phyloP scores from a whole-genome alignment of 2,888 invertebrate genomes.

The Oscheius myriophilus region DNA sequence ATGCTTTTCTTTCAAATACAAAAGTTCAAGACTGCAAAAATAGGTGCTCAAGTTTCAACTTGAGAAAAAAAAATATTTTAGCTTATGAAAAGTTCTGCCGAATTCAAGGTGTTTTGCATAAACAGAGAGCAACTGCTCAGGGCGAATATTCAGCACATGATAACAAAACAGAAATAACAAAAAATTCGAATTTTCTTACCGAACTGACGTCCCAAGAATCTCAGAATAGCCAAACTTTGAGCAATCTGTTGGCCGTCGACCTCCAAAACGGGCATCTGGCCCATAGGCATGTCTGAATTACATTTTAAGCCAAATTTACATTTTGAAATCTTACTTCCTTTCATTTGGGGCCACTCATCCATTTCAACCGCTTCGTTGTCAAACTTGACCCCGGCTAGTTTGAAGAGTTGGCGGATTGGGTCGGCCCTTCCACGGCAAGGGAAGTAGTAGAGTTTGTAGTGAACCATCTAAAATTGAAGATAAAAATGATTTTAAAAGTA shows the following conservation, averaged over 20 bases:
- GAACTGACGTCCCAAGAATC: conserved; percentile 61
- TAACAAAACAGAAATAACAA: too few species aligned
- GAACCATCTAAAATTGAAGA: conserved; percentile 26
- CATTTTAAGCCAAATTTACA: neutral
- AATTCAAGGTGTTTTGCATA: too few species aligned
- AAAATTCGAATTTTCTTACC: too few species aligned
- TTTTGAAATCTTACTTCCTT: conserved; percentile 39
- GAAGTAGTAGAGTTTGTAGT: conserved; percentile 61
- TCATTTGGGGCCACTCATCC: conserved; percentile 58
- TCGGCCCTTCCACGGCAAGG: conserved; percentile 58
- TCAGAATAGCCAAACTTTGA: conserved; percentile 59
- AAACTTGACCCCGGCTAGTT: conserved; percentile 52
- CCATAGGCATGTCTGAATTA: conserved; percentile 63
- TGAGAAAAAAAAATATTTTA: too few species aligned
- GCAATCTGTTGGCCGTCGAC: conserved; percentile 64
- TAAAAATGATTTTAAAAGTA: too few species aligned
- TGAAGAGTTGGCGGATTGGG: conserved; percentile 57
- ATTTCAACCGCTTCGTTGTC: conserved; percentile 48
- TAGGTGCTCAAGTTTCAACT: too few species aligned
- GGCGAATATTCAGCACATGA: too few species aligned
- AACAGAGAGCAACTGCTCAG: too few species aligned
- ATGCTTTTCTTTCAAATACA: too few species aligned
- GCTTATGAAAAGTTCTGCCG: too few species aligned
- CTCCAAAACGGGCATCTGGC: conserved; percentile 66
- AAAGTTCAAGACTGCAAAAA: too few species aligned